A percentile compares a stretch with the other conserved stretches of the same genome.
phyloP scores from a whole-genome alignment of 2,113 vertebrate genomes.

The Aix galericulata region DNA sequence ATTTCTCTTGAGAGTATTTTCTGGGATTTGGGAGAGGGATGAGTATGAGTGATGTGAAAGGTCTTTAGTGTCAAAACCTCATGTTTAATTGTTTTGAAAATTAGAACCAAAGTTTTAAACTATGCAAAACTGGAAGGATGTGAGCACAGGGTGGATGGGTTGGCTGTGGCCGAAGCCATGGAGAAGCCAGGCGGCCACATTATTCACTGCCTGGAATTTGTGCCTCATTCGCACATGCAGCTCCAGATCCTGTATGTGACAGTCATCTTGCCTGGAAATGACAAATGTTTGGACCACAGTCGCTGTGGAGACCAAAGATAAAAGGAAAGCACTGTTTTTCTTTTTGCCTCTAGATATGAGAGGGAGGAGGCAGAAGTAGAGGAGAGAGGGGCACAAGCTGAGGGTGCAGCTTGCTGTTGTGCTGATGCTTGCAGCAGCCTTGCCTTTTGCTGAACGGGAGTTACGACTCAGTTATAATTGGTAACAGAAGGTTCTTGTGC shows the following conservation, averaged over 20 bases:
- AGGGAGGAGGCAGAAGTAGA: not conserved
- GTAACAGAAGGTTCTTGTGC: not conserved
- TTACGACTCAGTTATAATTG: not conserved
- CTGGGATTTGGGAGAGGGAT: accelerated
- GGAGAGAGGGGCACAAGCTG: not conserved
- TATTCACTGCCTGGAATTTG: not conserved
- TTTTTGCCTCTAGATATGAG: not conserved
- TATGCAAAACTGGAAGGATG: not conserved
- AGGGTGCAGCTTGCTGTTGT: not conserved
- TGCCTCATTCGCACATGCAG: not conserved
- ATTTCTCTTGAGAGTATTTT: not conserved
- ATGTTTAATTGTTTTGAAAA: not conserved
- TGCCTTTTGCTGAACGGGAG: not conserved
- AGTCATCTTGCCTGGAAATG: slow-evolving; percentile 5
- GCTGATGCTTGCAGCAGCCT: not conserved
- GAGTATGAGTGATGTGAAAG: not conserved
- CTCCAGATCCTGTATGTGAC: not conserved
- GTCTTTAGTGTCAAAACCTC: not conserved
- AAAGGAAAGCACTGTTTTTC: not conserved
- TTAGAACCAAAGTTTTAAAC: not conserved
- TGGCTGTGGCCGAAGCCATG: not conserved
- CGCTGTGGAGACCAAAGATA: not conserved
- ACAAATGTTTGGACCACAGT: not conserved
- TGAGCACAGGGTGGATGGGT: not conserved
- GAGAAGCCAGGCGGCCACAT: not conserved